Evolutionary conservation across 2,113 vertebrate genomes (phyloP), one percentile per base, ranked within the genome.

Genomic region (Notarius quadriscutis): DNA sequence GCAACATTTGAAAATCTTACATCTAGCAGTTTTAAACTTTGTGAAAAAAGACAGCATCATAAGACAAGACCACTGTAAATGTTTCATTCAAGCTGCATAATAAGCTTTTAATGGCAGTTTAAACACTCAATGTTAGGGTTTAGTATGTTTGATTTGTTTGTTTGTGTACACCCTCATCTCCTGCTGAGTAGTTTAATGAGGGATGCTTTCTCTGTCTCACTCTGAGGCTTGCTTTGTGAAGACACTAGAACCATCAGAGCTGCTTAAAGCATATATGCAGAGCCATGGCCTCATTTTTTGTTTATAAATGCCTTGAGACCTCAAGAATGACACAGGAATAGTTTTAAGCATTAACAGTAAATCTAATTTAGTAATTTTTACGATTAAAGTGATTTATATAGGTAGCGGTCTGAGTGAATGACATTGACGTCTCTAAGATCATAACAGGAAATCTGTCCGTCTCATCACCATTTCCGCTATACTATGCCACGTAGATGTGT

Each of bases 121-220:
- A 91, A 93, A 92, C 88, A 81, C 89, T 87, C 86, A 86, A 84
- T 65, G 86, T 84, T 41, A 87, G 87, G 90, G 79, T 69, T 93
- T 92, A 92, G 92, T 90, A 87, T 90, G 87, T 94, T 93, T 94
- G 93, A 95, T 95, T 94, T 94, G 93, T 94, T 94, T 94, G 93
- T 94, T 94, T 94, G 92, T 94, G 93, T 89, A 91, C 89, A 90
- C 86, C 77, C 57, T 15, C 78, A 89, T 91, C 91, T 92, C 94
- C 93, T 86, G 91, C 88, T 88, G 94, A 91, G 92, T 82, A 18
- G 48, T 75, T 84, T 87, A 87, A 84, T 84, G 82, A 87, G 87
- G 58, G 51, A 83, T 79, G 80, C 41, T 67, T 17, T 83, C 41
- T 83, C 86, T 83, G 34, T 51, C 72, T 69, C 60, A 48, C 63